These are phyloP conservation scores for Mus musculus DNA, from an alignment of 2,113 vertebrate genomes.

Conservation along the genomic window DNA sequence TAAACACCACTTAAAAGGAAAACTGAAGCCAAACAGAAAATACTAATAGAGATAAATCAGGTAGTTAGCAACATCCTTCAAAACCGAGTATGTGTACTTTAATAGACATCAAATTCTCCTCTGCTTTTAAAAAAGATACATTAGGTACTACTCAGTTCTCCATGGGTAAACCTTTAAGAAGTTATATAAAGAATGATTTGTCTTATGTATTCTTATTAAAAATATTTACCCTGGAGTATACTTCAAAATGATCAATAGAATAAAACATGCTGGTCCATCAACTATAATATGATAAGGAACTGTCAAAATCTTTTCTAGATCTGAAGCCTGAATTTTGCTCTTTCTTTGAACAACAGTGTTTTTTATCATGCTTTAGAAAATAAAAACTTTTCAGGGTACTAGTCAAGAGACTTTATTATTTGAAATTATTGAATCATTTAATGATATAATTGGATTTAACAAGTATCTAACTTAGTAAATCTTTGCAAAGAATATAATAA, in stretches of 20 bases:
- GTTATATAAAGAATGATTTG: conserved; percentile 51
- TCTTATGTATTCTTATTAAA: conserved; percentile 31
- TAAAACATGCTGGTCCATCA: not conserved
- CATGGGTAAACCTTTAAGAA: conserved; percentile 42
- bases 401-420: conserved; percentile 13
- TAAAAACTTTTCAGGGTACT: not conserved
- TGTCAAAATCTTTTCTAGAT: conserved; percentile 15
- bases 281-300: not conserved
- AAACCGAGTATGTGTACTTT: conserved; percentile 49
- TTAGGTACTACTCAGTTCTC: conserved; percentile 21
- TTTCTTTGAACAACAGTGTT: not conserved
- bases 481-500: not conserved
- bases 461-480: conserved; percentile 16
- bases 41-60: conserved; percentile 69
- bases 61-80: conserved; percentile 55
- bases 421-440: not conserved
- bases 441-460: conserved; percentile 7
- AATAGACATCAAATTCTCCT: conserved; percentile 48
- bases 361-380: conserved; percentile 47
- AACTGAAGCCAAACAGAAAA: conserved; percentile 58
- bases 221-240: conserved; percentile 49
- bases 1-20: conserved; percentile 67
- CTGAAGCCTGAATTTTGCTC: conserved; percentile 32
- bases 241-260: conserved; percentile 61
- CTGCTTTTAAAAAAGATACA: conserved; percentile 65